Percentiles rank a stretch among this genome's conserved stretches.
phyloP scores from a whole-genome alignment of 2,113 vertebrate genomes.

The Brachyistius frenatus region DNA sequence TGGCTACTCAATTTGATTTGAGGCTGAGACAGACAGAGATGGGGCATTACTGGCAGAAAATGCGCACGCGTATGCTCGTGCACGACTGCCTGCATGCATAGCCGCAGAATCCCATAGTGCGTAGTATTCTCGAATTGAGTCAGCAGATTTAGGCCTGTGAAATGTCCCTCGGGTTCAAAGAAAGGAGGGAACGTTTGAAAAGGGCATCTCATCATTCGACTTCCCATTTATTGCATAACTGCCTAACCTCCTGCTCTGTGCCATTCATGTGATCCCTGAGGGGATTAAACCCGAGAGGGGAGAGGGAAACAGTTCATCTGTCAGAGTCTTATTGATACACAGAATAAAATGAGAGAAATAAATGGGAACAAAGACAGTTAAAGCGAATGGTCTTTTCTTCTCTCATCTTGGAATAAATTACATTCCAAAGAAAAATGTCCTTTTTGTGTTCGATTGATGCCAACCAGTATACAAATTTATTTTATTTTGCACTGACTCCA shows the following conservation, averaged over 20 bases:
- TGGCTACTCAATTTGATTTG: conserved; percentile 53
- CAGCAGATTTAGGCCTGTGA: conserved; percentile 43
- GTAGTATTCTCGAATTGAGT: conserved; percentile 47
- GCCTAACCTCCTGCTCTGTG: conserved; percentile 53
- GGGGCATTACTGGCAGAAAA: conserved; percentile 35
- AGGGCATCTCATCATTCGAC: conserved; percentile 33
- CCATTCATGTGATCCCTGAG: conserved; percentile 43
- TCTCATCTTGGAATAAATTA: not conserved
- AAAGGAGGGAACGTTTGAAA: conserved; percentile 40
- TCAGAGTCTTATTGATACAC: conserved; percentile 27
- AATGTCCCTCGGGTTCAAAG: conserved; percentile 55
- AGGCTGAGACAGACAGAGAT: conserved; percentile 38
- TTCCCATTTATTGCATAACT: conserved; percentile 58
- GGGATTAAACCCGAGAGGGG: conserved; percentile 14
- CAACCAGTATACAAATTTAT: not conserved
- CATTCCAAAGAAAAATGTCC: not conserved
- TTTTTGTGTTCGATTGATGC: not conserved
- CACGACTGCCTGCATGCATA: not conserved
- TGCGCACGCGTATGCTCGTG: not conserved
- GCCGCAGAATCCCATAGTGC: conserved; percentile 26
- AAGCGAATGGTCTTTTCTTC: not conserved
- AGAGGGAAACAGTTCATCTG: conserved; percentile 6
- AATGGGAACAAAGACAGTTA: conserved; percentile 3
- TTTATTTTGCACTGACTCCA: not conserved
- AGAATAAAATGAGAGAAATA: conserved; percentile 7